These are phyloP conservation scores for Trichonephila clavata DNA, from an alignment of 1,140 invertebrate species.

Conservation along the genomic window DNA sequence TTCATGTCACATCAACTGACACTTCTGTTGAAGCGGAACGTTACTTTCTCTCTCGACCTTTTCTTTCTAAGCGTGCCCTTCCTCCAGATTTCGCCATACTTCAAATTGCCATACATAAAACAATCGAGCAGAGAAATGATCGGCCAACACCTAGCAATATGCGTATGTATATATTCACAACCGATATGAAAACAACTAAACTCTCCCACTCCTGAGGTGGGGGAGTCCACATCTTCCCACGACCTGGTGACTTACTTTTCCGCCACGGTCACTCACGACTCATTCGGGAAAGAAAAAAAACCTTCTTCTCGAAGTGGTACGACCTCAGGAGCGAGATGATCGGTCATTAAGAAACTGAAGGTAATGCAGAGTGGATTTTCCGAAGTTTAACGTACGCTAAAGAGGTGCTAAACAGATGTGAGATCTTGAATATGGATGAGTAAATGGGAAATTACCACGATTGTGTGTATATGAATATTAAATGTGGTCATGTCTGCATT, in stretches of 20 bases:
- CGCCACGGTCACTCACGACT: conserved; percentile 60
- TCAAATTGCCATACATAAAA: not conserved
- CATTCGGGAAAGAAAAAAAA: no score
- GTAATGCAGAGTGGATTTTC: not conserved
- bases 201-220: not conserved
- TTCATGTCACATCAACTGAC: not conserved
- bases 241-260: conserved; percentile 56
- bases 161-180: not conserved
- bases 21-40: not conserved
- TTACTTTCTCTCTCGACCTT: not conserved
- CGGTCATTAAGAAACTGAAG: not conserved
- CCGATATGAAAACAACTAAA: not conserved
- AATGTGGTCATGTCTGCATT: no score
- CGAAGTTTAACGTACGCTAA: not conserved
- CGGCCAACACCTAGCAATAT: not conserved
- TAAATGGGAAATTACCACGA: no score
- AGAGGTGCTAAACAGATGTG: not conserved
- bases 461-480: no score
- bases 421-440: not conserved
- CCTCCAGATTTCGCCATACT: conserved; percentile 6
- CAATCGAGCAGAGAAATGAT: conserved; percentile 15
- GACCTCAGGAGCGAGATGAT: conserved; percentile 10
- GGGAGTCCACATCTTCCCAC: conserved; percentile 57
- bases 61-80: not conserved
- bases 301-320: conserved; percentile 21